Conservation (phyloP, 1,140 invertebrate genomes). For the Heterodera schachtii region DNA sequence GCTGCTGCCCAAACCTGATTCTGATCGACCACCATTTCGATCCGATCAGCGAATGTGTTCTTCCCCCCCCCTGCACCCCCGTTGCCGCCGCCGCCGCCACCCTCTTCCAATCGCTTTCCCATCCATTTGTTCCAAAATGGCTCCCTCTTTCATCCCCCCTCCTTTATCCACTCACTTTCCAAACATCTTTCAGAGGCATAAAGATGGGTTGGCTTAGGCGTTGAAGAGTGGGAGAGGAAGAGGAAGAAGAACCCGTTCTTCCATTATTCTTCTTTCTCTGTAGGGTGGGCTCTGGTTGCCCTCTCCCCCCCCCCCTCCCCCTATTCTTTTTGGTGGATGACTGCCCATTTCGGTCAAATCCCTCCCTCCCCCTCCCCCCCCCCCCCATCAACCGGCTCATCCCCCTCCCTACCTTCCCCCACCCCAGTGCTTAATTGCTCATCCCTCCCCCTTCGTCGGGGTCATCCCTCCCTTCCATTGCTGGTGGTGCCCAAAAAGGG, state of each 20-base stretch:
- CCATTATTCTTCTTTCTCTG: neutral
- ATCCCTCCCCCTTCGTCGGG: neutral
- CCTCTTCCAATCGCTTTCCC: neutral
- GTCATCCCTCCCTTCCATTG: neutral
- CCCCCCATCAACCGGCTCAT: conserved; percentile 5
- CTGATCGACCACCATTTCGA: neutral
- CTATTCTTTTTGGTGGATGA: neutral
- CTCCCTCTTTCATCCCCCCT: neutral
- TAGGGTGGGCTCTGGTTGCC: neutral
- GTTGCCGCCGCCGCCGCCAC: neutral
- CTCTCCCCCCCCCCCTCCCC: no score
- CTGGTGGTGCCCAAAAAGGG: neutral
- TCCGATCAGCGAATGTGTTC: neutral
- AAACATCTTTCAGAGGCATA: neutral
- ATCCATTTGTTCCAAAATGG: conserved; percentile 12
- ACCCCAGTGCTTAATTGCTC: conserved; percentile 8
- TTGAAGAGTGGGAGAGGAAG: no score
- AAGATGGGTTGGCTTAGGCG: neutral
- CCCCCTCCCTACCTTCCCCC: neutral
- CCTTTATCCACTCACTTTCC: neutral
- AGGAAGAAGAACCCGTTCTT: neutral
- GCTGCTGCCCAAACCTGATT: neutral
- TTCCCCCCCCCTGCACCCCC: neutral
- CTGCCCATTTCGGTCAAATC: conserved; percentile 17
- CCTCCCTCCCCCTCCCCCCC: neutral